Base-by-base conservation (phyloP, 1,140 invertebrate genomes). In the Asobara japonica region DNA sequence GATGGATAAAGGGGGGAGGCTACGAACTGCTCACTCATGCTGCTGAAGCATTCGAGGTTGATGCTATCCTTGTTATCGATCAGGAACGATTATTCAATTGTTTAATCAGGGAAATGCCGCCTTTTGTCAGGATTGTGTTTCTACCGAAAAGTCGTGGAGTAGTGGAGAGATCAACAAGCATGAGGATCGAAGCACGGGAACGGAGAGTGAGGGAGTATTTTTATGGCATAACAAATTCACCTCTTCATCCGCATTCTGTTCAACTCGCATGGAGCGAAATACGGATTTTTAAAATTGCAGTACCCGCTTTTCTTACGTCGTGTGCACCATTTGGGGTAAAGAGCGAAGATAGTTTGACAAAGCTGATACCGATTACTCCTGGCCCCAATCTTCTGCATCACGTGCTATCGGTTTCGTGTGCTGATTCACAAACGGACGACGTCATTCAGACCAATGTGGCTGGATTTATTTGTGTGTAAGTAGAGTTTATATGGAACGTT, bases 271-370 rank as follows among this genome's bases (percentile, higher is more conserved):
- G 94, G 88, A 89, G 89, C 13, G 96, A 98, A 76, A 90, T 97
- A 0, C 94, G 94, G 78, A 91, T 99, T 18, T 98, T 93, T 82
- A 98, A 98, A 90, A 96, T 99, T 80, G 97, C 97, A 27, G 95
- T 96, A 0, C 96, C 97, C 0, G 91, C 94, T 2, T 85, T 99
- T 56, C 97, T 97, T 0, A 96, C 96, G 79, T 97, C 96, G 0
- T 97, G 96, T 82, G 93, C 99, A 91, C 98, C 98, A 7, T 89
- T 98, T 45, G 97, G 97, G 27, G 98, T 98, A 95, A 96, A 96
- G 81, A 90, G 93, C 0, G 94, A 96, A 81, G 97, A 99, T 86
- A 96, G 96, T 84, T 89, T 95, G 77, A 98, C 96, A 0, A 98
- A 98, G 89, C 87, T 98, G 51, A 95, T 98, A 7, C 88, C 91